These are phyloP conservation scores for Mionectes olivaceus DNA, from an alignment of 2,797 vertebrate species.

Conservation along the genomic window DNA sequence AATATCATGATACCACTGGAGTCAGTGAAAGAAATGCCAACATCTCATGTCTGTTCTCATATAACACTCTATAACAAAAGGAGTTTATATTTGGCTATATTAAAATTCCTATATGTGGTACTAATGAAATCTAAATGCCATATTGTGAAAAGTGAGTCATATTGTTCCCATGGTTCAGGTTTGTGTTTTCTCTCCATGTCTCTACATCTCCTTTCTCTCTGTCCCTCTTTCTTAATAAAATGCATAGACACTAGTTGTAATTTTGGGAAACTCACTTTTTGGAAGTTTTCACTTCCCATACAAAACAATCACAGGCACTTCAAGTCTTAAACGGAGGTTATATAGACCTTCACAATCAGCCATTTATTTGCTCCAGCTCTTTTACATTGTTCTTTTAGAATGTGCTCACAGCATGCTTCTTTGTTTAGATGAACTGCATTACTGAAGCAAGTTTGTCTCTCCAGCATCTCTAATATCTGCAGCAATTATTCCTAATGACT, in stretches of 20 bases:
- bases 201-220: neutral
- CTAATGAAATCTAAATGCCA: neutral
- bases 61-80: neutral
- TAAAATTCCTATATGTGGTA: neutral
- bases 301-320: neutral
- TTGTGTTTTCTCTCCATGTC: neutral
- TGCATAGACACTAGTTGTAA: neutral
- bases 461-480: neutral
- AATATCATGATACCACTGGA: neutral
- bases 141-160: neutral
- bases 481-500: neutral
- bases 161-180: neutral
- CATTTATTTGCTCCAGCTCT: neutral
- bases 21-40: neutral
- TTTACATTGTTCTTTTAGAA: neutral
- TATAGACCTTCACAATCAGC: neutral
- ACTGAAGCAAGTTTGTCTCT: neutral
- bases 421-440: neutral
- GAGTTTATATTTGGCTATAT: neutral
- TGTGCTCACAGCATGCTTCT: neutral
- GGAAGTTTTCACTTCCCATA: neutral
- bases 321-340: neutral
- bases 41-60: neutral
- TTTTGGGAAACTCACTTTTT: neutral
- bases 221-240: neutral